Conservation (phyloP, 2,797 vertebrate genomes). For the Pipistrellus pipistrellus region DNA sequence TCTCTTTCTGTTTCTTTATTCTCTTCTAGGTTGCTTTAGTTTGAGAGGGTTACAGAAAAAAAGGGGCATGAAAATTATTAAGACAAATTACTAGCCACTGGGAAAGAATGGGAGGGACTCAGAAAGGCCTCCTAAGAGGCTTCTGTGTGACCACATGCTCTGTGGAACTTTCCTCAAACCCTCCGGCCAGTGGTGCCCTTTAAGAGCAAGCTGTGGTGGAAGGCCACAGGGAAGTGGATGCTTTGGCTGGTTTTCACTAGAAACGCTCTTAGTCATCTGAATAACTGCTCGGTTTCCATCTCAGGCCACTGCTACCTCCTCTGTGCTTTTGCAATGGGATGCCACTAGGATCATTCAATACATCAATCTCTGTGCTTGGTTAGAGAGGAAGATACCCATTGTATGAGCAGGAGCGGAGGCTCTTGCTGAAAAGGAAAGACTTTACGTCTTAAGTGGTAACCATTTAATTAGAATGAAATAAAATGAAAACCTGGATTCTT, state of each 20-base stretch:
- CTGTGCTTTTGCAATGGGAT: background rate
- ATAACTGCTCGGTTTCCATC: background rate
- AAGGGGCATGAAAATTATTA: background rate
- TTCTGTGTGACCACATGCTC: rapidly evolving
- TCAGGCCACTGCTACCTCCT: background rate
- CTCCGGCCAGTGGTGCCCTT: background rate
- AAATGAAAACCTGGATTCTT: background rate
- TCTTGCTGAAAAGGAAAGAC: background rate
- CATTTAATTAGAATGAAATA: background rate
- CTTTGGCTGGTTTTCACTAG: constrained; percentile 16
- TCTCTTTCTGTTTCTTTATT: background rate
- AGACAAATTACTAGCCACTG: background rate
- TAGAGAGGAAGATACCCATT: background rate
- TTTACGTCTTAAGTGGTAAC: background rate
- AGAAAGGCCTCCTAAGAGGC: background rate
- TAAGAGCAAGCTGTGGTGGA: background rate
- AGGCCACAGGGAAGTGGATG: background rate
- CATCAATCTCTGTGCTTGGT: rapidly evolving
- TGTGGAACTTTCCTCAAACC: background rate
- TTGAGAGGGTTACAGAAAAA: constrained; percentile 45
- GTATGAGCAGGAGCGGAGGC: background rate
- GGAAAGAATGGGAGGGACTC: background rate
- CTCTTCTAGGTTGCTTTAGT: constrained; percentile 26
- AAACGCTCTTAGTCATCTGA: background rate
- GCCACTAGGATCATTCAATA: background rate